Evolutionary conservation across 2,113 vertebrate genomes (phyloP).

Genomic region (Taurulus bubalis): DNA sequence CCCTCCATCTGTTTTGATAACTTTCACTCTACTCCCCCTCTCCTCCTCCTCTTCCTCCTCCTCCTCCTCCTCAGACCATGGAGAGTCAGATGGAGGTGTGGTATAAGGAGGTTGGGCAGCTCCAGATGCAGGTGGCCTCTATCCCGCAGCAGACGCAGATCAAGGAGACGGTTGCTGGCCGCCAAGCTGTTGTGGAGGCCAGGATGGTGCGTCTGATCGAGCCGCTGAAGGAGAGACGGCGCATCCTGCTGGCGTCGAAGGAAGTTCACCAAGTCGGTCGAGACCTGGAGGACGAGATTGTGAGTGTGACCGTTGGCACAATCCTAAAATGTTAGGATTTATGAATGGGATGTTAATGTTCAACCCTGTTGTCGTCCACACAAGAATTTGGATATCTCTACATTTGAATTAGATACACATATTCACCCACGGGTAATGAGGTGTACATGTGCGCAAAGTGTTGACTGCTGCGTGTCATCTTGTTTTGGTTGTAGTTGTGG

Average conservation of each 20-base stretch:
- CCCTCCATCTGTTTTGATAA: conserved; percentile 13
- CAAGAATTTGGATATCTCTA: not conserved
- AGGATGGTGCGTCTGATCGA: conserved; percentile 92
- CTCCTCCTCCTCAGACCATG: conserved; percentile 84
- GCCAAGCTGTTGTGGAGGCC: conserved; percentile 87
- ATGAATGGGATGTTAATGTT: not conserved
- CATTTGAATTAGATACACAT: not conserved
- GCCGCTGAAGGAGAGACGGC: conserved; percentile 90
- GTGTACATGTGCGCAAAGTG: not conserved
- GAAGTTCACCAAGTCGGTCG: conserved; percentile 94
- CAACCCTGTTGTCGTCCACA: not conserved
- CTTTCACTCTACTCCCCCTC: not conserved
- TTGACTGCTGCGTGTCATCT: not conserved
- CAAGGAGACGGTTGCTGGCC: conserved; percentile 82
- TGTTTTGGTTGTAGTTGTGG: conserved; percentile 84
- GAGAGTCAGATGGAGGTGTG: conserved; percentile 93
- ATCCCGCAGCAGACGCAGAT: conserved; percentile 85
- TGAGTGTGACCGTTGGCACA: conserved; percentile 72
- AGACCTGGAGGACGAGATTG: conserved; percentile 92
- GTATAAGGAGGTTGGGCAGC: conserved; percentile 90
- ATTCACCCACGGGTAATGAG: not conserved
- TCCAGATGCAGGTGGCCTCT: conserved; percentile 87
- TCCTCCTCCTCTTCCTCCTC: not conserved
- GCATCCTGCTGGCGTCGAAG: conserved; percentile 91
- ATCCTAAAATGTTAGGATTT: not conserved